These are phyloP conservation scores for Nasonia giraulti DNA, from an alignment of 1,140 invertebrate species.

Conservation along the genomic window DNA sequence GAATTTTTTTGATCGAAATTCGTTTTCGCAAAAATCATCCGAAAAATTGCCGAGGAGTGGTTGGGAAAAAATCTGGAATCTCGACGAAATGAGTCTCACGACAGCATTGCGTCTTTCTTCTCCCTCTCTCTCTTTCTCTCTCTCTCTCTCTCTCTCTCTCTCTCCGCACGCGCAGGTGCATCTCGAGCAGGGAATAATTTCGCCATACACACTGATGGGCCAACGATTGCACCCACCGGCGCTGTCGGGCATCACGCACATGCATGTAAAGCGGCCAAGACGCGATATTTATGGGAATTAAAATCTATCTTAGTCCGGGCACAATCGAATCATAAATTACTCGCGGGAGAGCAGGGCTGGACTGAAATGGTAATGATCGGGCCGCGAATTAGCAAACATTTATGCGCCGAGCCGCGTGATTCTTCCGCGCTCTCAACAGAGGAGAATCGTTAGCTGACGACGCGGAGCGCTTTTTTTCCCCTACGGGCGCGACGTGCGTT, in stretches of 20 bases:
- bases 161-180: neutral
- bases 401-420: conserved; percentile 32
- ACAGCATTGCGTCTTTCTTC: no score
- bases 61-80: no score
- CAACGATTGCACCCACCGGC: neutral
- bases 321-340: conserved; percentile 47
- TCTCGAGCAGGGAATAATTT: no score
- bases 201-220: neutral
- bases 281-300: conserved; percentile 45
- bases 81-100: no score
- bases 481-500: neutral
- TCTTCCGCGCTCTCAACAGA: conserved; percentile 10
- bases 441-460: conserved; percentile 37
- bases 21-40: no score
- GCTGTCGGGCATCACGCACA: neutral
- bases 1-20: no score
- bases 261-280: neutral
- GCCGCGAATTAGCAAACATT: conserved; percentile 48
- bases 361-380: conserved; percentile 40
- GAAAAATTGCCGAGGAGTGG: no score
- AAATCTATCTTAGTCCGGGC: conserved; percentile 32
- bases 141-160: no score
- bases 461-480: conserved; percentile 14
- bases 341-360: neutral
- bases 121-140: no score